Percentiles rank a stretch among this genome's conserved stretches.
These are phyloP conservation scores for Grallaria varia DNA, from an alignment of 2,113 vertebrate species.

Conservation along the genomic window DNA sequence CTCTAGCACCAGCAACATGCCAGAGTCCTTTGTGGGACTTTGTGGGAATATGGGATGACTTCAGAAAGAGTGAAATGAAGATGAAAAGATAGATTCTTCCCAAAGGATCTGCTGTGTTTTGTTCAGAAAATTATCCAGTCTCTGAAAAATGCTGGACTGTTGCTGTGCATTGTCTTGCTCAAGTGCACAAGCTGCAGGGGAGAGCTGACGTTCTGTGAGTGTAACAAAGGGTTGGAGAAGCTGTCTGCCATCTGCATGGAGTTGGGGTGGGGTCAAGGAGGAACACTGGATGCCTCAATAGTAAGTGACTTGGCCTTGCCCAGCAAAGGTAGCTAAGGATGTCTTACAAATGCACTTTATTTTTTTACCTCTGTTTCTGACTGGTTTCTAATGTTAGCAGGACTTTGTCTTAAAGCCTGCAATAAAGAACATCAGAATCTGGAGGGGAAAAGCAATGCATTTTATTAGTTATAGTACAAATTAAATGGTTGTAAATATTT, in stretches of 20 bases:
- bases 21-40: background rate
- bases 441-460: conserved; percentile 58
- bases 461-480: conserved; percentile 56
- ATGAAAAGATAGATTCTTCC: background rate
- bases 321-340: conserved; percentile 64
- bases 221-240: conserved; percentile 23
- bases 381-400: conserved; percentile 62
- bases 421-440: conserved; percentile 56
- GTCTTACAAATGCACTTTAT: conserved; percentile 79
- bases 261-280: background rate
- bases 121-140: background rate
- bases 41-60: background rate
- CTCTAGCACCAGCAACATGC: conserved; percentile 21
- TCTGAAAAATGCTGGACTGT: conserved; percentile 21
- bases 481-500: conserved; percentile 77
- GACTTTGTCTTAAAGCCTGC: conserved; percentile 49
- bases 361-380: conserved; percentile 65
- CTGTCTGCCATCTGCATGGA: conserved; percentile 39
- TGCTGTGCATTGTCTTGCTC: conserved; percentile 20
- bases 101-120: background rate
- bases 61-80: background rate
- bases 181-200: conserved; percentile 40
- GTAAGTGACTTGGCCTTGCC: conserved; percentile 59
- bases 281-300: conserved; percentile 63
- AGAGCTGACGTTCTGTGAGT: conserved; percentile 11